phyloP scores from a whole-genome alignment of 2,888 invertebrate genomes.

The Glaucopsyche alexis region DNA sequence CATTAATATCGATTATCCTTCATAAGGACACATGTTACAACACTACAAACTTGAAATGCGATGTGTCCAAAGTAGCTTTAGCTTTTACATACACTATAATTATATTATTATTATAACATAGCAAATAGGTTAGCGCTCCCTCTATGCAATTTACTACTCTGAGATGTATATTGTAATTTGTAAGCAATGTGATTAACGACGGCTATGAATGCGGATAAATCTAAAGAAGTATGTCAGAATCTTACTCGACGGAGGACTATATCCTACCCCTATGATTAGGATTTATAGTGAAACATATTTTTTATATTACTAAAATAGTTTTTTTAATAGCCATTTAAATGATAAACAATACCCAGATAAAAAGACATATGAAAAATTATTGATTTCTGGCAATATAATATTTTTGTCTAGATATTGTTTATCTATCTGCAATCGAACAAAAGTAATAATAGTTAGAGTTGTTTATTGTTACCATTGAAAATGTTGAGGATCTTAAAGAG shows the following conservation, averaged over 20 bases:
- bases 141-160: background rate
- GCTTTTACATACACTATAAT: too few species aligned
- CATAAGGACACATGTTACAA: too few species aligned
- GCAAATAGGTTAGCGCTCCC: background rate
- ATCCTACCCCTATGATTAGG: background rate
- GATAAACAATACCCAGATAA: background rate
- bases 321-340: background rate
- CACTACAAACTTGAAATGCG: too few species aligned
- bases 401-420: background rate
- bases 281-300: constrained; percentile 1
- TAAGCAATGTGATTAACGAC: background rate
- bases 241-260: background rate
- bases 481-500: background rate
- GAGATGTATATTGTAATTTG: background rate
- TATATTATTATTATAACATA: background rate
- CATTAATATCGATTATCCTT: too few species aligned
- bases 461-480: background rate
- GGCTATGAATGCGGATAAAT: background rate
- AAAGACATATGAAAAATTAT: too few species aligned
- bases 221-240: background rate
- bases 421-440: background rate
- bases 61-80: too few species aligned
- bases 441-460: background rate
- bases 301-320: background rate
- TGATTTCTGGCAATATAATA: background rate